A percentile compares a stretch with the other conserved stretches of the same genome.
Evolutionary conservation across 2,797 vertebrate genomes (phyloP).

Genomic region (Neoniphon sammara): DNA sequence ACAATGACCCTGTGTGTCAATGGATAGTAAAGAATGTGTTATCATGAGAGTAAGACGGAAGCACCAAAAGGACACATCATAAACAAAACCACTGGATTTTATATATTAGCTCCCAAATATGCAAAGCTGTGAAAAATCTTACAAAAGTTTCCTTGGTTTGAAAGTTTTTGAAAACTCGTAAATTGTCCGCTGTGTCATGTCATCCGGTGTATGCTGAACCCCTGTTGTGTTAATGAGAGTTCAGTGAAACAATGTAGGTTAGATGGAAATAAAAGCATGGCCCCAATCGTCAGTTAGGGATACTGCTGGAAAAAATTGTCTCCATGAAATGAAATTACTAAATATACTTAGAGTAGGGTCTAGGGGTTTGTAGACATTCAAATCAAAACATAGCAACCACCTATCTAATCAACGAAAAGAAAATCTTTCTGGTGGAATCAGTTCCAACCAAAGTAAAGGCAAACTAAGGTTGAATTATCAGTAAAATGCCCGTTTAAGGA

Average conservation of each 20-base stretch:
- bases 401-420: neutral
- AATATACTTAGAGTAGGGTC: neutral
- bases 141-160: neutral
- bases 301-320: too few species aligned
- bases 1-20: constrained; percentile 47
- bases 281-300: too few species aligned
- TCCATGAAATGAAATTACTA: neutral
- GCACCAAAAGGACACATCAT: constrained; percentile 2
- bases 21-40: constrained; percentile 33
- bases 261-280: too few species aligned
- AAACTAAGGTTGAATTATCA: neutral
- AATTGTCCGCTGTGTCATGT: too few species aligned
- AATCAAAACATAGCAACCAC: neutral
- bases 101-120: too few species aligned
- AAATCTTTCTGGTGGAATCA: neutral
- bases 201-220: neutral
- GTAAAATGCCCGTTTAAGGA: neutral
- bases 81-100: constrained; percentile 5
- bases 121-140: neutral
- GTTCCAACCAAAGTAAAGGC: neutral
- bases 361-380: neutral
- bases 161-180: too few species aligned
- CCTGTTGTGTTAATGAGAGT: neutral
- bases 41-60: constrained; percentile 7
- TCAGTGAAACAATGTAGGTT: too few species aligned